Evolutionary conservation across 2,888 invertebrate species (phyloP).

Genomic region (Agonopterix heracliana): DNA sequence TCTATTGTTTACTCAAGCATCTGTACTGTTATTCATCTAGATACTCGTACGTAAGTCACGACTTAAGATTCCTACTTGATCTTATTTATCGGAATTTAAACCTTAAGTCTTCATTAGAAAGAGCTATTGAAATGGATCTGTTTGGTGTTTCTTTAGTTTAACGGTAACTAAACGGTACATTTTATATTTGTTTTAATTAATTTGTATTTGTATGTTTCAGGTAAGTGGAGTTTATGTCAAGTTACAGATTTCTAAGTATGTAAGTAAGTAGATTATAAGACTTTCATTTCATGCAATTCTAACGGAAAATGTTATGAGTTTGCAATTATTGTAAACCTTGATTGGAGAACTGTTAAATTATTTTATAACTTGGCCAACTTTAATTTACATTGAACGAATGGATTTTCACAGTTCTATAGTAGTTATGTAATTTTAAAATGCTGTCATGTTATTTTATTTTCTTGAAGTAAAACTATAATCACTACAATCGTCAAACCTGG

Average conservation of each 20-base stretch:
- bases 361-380: too few relatives aligned
- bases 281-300: too few relatives aligned
- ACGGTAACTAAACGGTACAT: conserved; percentile 1
- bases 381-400: too few relatives aligned
- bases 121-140: neutral
- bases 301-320: too few relatives aligned
- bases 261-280: neutral
- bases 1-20: conserved; percentile 5
- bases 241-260: too few relatives aligned
- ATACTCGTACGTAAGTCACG: conserved; percentile 8
- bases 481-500: too few relatives aligned
- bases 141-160: neutral
- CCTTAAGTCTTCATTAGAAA: neutral
- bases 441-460: too few relatives aligned
- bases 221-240: conserved; percentile 13
- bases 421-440: too few relatives aligned
- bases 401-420: too few relatives aligned
- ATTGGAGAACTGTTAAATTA: too few relatives aligned
- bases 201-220: conserved; percentile 17
- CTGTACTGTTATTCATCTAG: conserved; percentile 3
- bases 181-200: conserved; percentile 1
- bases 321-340: too few relatives aligned
- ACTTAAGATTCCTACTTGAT: neutral
- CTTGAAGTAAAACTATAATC: too few relatives aligned
- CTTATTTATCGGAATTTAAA: neutral